Percentiles rank a stretch among this genome's conserved stretches.
Evolutionary conservation across 1,140 invertebrate species (phyloP).

Genomic region (Chymomyza costata): DNA sequence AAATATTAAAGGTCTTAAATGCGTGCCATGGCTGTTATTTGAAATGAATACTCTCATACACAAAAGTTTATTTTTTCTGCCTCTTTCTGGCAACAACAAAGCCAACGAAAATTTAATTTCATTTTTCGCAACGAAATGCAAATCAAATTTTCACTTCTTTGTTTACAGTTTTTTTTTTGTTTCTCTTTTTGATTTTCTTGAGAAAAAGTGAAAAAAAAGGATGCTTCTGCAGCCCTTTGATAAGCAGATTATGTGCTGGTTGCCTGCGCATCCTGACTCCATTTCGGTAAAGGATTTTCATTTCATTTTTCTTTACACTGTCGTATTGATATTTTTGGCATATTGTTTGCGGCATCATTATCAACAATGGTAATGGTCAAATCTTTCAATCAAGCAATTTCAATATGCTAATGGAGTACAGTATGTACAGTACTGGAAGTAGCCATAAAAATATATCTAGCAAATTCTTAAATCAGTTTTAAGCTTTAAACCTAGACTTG

Average conservation of each 20-base stretch:
- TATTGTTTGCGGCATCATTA: slow-evolving; percentile 35
- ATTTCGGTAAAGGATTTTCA: slow-evolving; percentile 21
- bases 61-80: no score
- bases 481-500: slow-evolving; percentile 9
- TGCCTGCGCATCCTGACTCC: slow-evolving; percentile 9
- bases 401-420: no score
- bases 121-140: slow-evolving; percentile 43
- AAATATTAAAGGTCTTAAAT: no score
- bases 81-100: no score
- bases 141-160: slow-evolving; percentile 35
- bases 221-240: slow-evolving; percentile 43
- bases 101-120: slow-evolving; percentile 57
- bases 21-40: no score
- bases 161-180: slow-evolving; percentile 2
- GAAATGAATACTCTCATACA: no score
- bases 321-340: slow-evolving; percentile 48
- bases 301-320: slow-evolving; percentile 17
- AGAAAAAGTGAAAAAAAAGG: no score
- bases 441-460: neutral
- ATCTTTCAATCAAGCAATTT: no score
- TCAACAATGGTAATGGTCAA: no score
- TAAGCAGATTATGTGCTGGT: slow-evolving; percentile 60
- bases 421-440: no score
- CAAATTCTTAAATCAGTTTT: neutral
- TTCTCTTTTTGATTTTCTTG: slow-evolving; percentile 3